Base-by-base conservation (phyloP, 2,888 invertebrate species). In the Tetrapedia diversipes region DNA sequence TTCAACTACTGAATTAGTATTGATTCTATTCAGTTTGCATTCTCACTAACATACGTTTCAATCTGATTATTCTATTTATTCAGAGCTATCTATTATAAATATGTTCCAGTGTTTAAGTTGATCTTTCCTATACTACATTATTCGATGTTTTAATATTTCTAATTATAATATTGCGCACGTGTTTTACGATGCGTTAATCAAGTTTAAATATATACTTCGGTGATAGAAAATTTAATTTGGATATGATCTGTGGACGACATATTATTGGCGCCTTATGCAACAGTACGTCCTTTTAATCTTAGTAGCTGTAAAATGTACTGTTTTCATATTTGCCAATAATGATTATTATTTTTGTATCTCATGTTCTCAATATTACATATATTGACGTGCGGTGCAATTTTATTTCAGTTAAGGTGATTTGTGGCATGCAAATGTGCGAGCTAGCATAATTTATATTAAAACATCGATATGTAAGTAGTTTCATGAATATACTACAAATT, bases 141-240 rank as follows among this genome's bases (percentile, higher is more conserved):
- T 41, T 59, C 76, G 76, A 68, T 77, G 76, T 77, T 76, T 76
- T 69, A 64, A 64, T 69, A 64, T 45, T 41, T 41, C 34, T 37
- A n/a, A 45, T 59, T 59, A 47, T 47, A 22, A 51, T 60, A 34
- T 32, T 56, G 57, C 34, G 49, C 64, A 41, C 39, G 39, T 34
- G 29, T 32, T 10, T 29, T 56, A 34, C 56, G 39, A 29, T 19
- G 11, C n/a, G 45, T 29, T 45, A 2, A 34, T 43, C 29, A 34
- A 37, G 22, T 27, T 27, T n/a, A n/a, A n/a, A 19, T 27, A 19
- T 11, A 29, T 32, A 41, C 19, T 37, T 32, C 49, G 32, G 34
- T 27, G 27, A 45, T n/a, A 19, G 24, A 11, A 47, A 34, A 22
- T 51, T 41, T 24, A 22, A 19, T 47, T 47, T 47, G 11, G 24